Percentiles rank a stretch among this genome's conserved stretches.
Conservation (phyloP, 2,797 vertebrate species). For the Dryobates pubescens region DNA sequence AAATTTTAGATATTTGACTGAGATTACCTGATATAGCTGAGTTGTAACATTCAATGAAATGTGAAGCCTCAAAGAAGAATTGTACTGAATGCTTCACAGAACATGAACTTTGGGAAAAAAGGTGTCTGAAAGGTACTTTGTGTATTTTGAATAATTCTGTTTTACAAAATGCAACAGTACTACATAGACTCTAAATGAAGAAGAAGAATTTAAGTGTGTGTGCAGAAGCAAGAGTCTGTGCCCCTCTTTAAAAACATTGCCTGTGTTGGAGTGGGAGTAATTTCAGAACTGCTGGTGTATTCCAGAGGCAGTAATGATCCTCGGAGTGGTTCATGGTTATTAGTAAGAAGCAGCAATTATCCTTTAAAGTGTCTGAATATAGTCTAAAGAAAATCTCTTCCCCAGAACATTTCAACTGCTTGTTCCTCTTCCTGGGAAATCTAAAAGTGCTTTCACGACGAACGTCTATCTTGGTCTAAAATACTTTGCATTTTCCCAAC, state of each 20-base stretch:
- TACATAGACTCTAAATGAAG: not conserved
- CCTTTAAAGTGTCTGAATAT: not conserved
- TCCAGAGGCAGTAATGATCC: not conserved
- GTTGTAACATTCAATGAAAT: not conserved
- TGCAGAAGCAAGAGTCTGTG: not conserved
- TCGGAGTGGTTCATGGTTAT: not conserved
- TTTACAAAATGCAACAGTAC: not conserved
- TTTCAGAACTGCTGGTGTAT: conserved; percentile 9
- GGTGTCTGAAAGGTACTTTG: not conserved
- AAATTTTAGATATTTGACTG: not conserved
- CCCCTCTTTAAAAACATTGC: not conserved
- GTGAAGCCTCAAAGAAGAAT: not conserved
- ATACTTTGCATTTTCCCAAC: not conserved
- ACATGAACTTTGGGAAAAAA: not conserved
- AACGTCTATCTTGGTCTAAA: not conserved
- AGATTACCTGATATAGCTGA: not conserved
- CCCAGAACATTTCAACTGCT: not conserved
- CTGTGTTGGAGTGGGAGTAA: not conserved
- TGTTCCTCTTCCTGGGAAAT: not conserved
- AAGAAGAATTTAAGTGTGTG: not conserved
- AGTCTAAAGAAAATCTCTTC: not conserved
- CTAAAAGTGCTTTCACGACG: not conserved
- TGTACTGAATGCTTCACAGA: not conserved
- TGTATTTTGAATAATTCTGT: not conserved
- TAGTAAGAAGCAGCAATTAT: not conserved